Base-by-base conservation (phyloP, 92 coral and sea anemone genomes). In the Epizoanthus stellaris region DNA sequence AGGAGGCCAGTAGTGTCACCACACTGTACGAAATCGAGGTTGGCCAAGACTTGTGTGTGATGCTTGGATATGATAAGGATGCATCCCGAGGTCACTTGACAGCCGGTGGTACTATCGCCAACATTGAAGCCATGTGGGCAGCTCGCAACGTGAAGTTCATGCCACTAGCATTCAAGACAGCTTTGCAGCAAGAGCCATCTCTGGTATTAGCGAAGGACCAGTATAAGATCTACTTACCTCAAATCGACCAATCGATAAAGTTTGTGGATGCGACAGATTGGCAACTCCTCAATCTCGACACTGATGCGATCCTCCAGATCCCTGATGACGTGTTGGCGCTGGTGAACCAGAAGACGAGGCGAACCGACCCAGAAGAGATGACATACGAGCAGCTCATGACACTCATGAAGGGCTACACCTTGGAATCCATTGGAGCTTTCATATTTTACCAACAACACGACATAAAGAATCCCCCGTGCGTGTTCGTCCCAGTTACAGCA, bases 61-160 rank as follows among this genome's bases (percentile, higher is more conserved):
- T 95, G 98, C 85, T 93, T 39, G 98, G 98, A 9, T 95, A 85
- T 77, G 97, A 95, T 69, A 73, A 81, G 15, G 80, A 82, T 4
- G 52, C 85, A 70, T 85, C 86, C 73, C 89, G 88, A 89, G 96
- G 96, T 13, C 96, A 93, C 77, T 67, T 94, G 5, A 87, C 89
- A 64, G 85, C 92, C 66, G 98, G 95, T 11, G 98, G 98, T 8
- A 87, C 93, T 38, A 84, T 95, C 19, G 98, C 98, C n/a, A 95
- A 95, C 88, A 93, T 95, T 67, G 98, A 95, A 82, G 94, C 96
- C 64, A 80, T 95, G 65, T 95, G 98, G 98, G 94, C 95, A 43
- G 94, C 89, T 54, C 76, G 98, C 34, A 95, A 95, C 74, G 85
- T 95, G 23, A 95, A 91, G 90, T 95, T 81, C 90, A 91, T 91